Evolutionary conservation across 1,140 invertebrate species (phyloP).

Genomic region (Tribolium madens): DNA sequence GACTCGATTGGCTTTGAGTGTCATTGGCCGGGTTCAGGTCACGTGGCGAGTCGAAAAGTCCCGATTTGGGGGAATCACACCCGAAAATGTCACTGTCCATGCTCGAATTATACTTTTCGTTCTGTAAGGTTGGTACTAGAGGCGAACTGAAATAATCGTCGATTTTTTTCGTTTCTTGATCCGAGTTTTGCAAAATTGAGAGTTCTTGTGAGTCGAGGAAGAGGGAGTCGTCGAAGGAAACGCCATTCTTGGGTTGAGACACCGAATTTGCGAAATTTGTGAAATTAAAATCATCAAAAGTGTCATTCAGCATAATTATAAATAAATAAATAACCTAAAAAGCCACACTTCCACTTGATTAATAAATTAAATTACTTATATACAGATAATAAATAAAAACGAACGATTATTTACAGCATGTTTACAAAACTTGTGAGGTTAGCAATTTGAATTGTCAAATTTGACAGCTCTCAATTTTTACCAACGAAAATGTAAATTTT

Average conservation of each 20-base stretch:
- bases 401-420: no score
- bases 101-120: neutral
- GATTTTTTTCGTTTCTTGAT: neutral
- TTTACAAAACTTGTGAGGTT: no score
- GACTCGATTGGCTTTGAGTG: neutral
- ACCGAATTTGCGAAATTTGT: neutral
- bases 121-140: neutral
- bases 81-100: neutral
- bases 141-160: neutral
- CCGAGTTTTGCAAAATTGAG: neutral
- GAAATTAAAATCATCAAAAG: neutral
- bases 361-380: no score
- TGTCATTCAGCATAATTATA: neutral
- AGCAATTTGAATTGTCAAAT: no score
- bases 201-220: slow-evolving; percentile 63
- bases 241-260: slow-evolving; percentile 28
- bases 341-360: no score
- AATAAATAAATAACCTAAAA: no score
- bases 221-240: slow-evolving; percentile 58
- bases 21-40: neutral
- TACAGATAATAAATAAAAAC: no score
- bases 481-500: no score
- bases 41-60: neutral
- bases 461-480: no score
- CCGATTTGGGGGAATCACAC: slow-evolving; percentile 9